A percentile compares a stretch with the other conserved stretches of the same genome.
Conservation (phyloP, 2,797 vertebrate species). For the Channa striata region DNA sequence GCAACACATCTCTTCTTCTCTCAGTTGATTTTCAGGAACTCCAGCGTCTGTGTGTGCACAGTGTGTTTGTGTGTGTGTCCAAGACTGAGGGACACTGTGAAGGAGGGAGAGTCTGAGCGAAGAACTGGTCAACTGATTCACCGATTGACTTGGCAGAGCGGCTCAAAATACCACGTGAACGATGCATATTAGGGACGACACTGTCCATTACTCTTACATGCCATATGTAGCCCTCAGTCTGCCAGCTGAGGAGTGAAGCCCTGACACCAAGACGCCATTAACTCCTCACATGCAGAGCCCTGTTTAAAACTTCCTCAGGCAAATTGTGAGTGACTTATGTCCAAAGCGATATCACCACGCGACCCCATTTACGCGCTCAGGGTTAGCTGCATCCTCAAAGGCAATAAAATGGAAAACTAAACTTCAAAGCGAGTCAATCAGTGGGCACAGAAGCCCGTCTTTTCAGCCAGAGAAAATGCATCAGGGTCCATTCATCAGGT, state of each 20-base stretch:
- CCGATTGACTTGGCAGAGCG: slow-evolving; percentile 6
- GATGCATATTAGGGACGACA: slow-evolving; percentile 8
- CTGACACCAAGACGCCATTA: slow-evolving; percentile 21
- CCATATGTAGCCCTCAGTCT: not conserved
- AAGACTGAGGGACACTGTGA: not conserved
- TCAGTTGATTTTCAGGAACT: slow-evolving; percentile 42
- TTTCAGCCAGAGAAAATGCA: slow-evolving; percentile 55
- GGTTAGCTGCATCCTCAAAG: slow-evolving; percentile 44
- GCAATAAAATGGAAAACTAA: slow-evolving; percentile 52
- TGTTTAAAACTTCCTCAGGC: slow-evolving; percentile 46
- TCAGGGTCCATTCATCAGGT: slow-evolving; percentile 37
- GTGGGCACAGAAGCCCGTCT: slow-evolving; percentile 37
- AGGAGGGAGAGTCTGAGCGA: not conserved
- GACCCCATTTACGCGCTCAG: slow-evolving; percentile 21
- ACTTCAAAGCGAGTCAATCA: slow-evolving; percentile 64
- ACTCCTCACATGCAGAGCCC: slow-evolving; percentile 23
- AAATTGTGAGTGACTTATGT: slow-evolving; percentile 42
- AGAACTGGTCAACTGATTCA: slow-evolving; percentile 18
- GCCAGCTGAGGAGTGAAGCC: not conserved
- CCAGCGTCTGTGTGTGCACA: slow-evolving; percentile 4
- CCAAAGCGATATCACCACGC: slow-evolving; percentile 27
- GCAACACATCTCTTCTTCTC: slow-evolving; percentile 23
- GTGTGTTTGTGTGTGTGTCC: slow-evolving; percentile 5
- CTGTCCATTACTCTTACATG: slow-evolving; percentile 5
- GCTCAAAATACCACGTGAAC: slow-evolving; percentile 16